Evolutionary conservation across 2,797 vertebrate genomes (phyloP).

Genomic region (Nyctibius grandis): DNA sequence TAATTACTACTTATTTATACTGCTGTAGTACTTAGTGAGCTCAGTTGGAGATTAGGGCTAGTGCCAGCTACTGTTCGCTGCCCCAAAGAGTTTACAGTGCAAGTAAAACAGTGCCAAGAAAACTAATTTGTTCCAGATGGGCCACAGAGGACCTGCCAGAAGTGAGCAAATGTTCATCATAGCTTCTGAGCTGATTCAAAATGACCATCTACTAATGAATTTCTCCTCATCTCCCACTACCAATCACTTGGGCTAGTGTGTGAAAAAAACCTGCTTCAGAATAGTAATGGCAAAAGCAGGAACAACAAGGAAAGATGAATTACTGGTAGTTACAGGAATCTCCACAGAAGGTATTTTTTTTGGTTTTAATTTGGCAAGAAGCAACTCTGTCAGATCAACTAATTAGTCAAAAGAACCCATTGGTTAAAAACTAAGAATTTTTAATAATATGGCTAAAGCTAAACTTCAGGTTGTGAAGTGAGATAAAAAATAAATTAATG

Average conservation of each 20-base stretch:
- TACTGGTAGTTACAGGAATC: not conserved
- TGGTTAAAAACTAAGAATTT: not conserved
- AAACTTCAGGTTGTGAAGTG: not conserved
- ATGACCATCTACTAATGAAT: slow-evolving; percentile 47
- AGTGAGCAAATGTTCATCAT: slow-evolving; percentile 39
- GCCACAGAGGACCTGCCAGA: slow-evolving; percentile 57
- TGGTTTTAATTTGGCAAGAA: not conserved
- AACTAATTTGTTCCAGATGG: slow-evolving; percentile 64
- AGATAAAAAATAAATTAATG: not conserved
- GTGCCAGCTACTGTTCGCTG: slow-evolving; percentile 44
- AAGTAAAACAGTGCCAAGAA: slow-evolving; percentile 37
- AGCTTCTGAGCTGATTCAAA: slow-evolving; percentile 46
- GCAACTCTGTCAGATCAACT: not conserved
- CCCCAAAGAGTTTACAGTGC: slow-evolving; percentile 56
- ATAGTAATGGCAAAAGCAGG: not conserved
- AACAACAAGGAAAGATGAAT: not conserved
- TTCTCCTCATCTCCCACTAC: slow-evolving; percentile 9
- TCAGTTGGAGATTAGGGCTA: slow-evolving; percentile 48
- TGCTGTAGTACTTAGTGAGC: slow-evolving; percentile 52
- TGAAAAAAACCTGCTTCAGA: not conserved
- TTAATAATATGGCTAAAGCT: not conserved
- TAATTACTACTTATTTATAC: slow-evolving; percentile 63
- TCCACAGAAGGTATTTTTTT: not conserved
- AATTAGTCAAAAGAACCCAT: not conserved
- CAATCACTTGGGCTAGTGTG: not conserved